Evolutionary conservation across 2,888 invertebrate species (phyloP), one percentile per base, ranked within the genome.

Genomic region (Loripinus fragilis): DNA sequence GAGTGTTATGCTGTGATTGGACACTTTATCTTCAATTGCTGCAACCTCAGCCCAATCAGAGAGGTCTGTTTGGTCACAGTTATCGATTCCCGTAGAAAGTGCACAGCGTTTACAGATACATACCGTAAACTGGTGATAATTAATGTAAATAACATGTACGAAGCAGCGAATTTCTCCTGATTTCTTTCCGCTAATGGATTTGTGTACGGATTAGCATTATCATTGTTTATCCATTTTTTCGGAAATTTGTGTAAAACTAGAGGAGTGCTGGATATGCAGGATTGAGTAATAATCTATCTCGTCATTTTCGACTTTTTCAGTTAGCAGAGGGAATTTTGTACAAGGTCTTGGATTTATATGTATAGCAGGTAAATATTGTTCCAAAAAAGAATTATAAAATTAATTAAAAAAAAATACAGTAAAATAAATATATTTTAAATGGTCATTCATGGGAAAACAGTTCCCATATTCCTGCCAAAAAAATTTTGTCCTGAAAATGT

Each of bases 161-260:
- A 10, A n/a, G 68, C 60, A 76, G 71, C 70, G 69, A 45, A 25
- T 42, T 60, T 38, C 28, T 69, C n/a, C 25, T 55, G 38, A n/a
- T n/a, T n/a, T n/a, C n/a, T n/a, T n/a, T n/a, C 33, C 35, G 42
- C 68, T 76, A 82, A 82, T 82, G 81, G 81, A 82, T 82, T 78
- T 82, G 81, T 60, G n/a, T 79, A 74, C 79, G 71, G 76, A 74
- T 71, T 71, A 68, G 69, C 71, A 68, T 76, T 79, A 68, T 74
- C 68, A 45, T 48, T 79, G 81, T 82, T 82, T 72, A 74, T 68
- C 42, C 23, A 42, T 65, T 78, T 74, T n/a, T 52, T 67, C 35
- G 52, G 60, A 60, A 60, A 60, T 60, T 60, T 33, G n/a, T 60
- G 60, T 60, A 60, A 25, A 60, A 60, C 60, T 60, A 33, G n/a